Percentiles rank a stretch among this genome's conserved stretches.
Evolutionary conservation across 2,113 vertebrate genomes (phyloP).

Genomic region (Aramus guarauna): DNA sequence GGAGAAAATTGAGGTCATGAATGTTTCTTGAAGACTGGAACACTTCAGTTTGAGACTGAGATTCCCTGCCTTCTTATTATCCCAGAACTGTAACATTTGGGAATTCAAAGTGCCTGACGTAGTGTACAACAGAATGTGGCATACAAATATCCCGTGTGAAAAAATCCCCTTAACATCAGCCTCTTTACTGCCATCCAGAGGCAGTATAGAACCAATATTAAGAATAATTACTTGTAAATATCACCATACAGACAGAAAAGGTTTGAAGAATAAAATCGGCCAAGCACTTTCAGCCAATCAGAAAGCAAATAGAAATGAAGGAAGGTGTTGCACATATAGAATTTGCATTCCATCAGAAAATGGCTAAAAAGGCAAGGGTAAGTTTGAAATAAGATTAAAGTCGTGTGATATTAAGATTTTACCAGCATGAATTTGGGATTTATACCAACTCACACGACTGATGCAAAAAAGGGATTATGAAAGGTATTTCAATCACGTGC

Average conservation of each 20-base stretch:
- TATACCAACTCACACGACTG: neutral
- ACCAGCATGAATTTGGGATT: neutral
- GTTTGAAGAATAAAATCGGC: neutral
- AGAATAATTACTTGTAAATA: neutral
- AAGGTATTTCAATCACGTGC: neutral
- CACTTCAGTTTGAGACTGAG: constrained; percentile 43
- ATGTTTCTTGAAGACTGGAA: constrained; percentile 70
- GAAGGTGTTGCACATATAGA: neutral
- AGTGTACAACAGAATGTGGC: neutral
- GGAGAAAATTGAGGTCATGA: constrained; percentile 60
- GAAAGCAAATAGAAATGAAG: neutral
- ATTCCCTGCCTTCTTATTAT: constrained; percentile 41
- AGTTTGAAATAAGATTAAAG: neutral
- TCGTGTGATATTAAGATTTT: neutral
- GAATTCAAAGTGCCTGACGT: constrained; percentile 57
- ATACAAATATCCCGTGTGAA: constrained; percentile 24
- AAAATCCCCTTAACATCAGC: neutral
- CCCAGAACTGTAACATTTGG: constrained; percentile 54
- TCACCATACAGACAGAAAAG: neutral
- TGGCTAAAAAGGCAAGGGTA: neutral
- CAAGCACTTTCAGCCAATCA: neutral
- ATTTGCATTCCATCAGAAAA: neutral
- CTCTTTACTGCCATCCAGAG: constrained; percentile 42
- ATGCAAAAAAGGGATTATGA: neutral
- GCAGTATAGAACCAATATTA: neutral